phyloP scores from a whole-genome alignment of 2,113 vertebrate genomes.

The Eleginops maclovinus region DNA sequence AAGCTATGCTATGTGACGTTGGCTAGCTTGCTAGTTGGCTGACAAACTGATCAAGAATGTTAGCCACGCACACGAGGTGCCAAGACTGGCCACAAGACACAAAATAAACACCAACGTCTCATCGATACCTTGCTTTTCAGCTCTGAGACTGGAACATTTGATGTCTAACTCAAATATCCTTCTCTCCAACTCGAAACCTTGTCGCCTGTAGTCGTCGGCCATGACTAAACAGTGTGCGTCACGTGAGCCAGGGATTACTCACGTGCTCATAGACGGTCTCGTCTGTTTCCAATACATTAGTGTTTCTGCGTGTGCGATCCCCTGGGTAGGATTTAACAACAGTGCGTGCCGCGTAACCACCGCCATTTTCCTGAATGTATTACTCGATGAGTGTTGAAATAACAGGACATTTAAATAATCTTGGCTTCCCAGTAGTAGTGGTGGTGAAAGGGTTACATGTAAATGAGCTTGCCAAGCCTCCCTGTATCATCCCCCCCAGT shows the following conservation, averaged over 20 bases:
- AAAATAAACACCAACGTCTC: background rate
- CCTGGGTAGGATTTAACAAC: background rate
- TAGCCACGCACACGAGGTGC: background rate
- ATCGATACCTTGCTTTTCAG: constrained; percentile 83
- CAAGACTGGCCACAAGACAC: background rate
- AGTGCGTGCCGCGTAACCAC: background rate
- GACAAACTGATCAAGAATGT: constrained; percentile 15
- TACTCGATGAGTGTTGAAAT: background rate
- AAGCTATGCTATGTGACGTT: constrained; percentile 50
- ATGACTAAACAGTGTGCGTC: constrained; percentile 82
- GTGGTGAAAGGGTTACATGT: constrained; percentile 67
- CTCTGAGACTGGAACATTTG: constrained; percentile 83
- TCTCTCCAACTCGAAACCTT: constrained; percentile 86
- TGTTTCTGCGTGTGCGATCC: background rate
- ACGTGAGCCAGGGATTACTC: constrained; percentile 79
- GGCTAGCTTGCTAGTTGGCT: constrained; percentile 61
- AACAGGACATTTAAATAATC: too few relatives aligned
- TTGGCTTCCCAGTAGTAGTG: too few relatives aligned
- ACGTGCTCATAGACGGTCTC: constrained; percentile 70
- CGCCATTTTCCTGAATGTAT: background rate
- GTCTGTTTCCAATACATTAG: background rate
- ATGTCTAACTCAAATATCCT: constrained; percentile 86
- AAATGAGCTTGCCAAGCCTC: constrained; percentile 63
- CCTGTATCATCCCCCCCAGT: constrained; percentile 2
- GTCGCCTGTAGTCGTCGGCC: constrained; percentile 87